Conservation (phyloP, 1,140 invertebrate species). For the Sarcophaga peregrina region DNA sequence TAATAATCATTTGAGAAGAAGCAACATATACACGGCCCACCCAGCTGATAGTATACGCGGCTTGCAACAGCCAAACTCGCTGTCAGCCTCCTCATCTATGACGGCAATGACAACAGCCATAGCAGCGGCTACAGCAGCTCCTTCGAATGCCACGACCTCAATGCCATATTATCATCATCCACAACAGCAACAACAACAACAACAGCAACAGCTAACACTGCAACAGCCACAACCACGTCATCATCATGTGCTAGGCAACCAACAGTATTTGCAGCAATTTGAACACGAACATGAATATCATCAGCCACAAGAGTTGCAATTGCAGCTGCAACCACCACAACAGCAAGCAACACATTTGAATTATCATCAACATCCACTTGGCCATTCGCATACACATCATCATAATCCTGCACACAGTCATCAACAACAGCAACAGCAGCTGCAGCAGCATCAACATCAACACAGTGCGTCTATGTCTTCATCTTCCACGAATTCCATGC, state of each 20-base stretch:
- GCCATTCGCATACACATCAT: neutral
- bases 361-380: neutral
- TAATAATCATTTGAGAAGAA: conserved; percentile 64
- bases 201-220: conserved; percentile 46
- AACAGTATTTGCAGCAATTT: conserved; percentile 52
- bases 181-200: conserved; percentile 47
- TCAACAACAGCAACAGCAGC: conserved; percentile 29
- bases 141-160: conserved; percentile 45
- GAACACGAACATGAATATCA: conserved; percentile 62
- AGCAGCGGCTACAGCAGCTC: conserved; percentile 46
- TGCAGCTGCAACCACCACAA: conserved; percentile 48
- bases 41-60: conserved; percentile 63
- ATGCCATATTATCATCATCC: conserved; percentile 44
- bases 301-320: conserved; percentile 58
- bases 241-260: conserved; percentile 35
- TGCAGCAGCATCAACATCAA: conserved; percentile 38
- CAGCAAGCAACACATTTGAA: conserved; percentile 27
- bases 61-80: conserved; percentile 52
- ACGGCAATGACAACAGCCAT: conserved; percentile 46
- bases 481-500: conserved; percentile 29
- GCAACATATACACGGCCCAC: conserved; percentile 64
- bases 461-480: conserved; percentile 35
- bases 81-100: conserved; percentile 49
- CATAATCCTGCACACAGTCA: conserved; percentile 25
- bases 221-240: conserved; percentile 47